Evolutionary conservation across 2,797 vertebrate species (phyloP).

Genomic region (Thalassophryne amazonica): DNA sequence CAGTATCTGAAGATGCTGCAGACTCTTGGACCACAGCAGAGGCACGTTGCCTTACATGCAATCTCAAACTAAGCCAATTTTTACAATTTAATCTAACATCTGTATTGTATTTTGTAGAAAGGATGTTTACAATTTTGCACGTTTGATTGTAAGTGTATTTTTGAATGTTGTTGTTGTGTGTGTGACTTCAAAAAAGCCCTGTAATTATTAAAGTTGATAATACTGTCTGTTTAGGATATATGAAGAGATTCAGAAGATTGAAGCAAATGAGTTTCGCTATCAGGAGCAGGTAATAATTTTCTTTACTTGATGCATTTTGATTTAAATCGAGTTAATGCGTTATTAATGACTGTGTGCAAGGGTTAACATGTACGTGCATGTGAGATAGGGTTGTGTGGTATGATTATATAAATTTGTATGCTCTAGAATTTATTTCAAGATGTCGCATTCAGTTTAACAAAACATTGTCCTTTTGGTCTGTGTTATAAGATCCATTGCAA

Average conservation of each 20-base stretch:
- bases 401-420: too few species aligned
- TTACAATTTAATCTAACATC: too few species aligned
- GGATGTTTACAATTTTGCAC: not conserved
- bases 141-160: not conserved
- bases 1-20: constrained; percentile 97
- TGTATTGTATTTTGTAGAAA: not conserved
- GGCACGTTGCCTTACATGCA: constrained; percentile 62
- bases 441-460: too few species aligned
- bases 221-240: constrained; percentile 81
- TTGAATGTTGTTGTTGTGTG: constrained; percentile 1
- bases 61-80: not conserved
- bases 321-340: too few species aligned
- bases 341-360: too few species aligned
- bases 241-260: constrained; percentile 95
- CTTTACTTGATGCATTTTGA: not conserved
- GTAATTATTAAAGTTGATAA: constrained; percentile 1
- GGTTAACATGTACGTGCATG: too few species aligned
- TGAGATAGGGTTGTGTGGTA: too few species aligned
- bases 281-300: constrained; percentile 87
- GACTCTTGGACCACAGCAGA: constrained; percentile 87
- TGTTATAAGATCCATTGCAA: too few species aligned
- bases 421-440: too few species aligned
- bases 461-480: too few species aligned
- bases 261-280: constrained; percentile 94
- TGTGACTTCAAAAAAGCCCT: too few species aligned